Evolutionary conservation across 1,140 invertebrate species (phyloP), one percentile per base, ranked within the genome.

Genomic region (Formica exsecta): DNA sequence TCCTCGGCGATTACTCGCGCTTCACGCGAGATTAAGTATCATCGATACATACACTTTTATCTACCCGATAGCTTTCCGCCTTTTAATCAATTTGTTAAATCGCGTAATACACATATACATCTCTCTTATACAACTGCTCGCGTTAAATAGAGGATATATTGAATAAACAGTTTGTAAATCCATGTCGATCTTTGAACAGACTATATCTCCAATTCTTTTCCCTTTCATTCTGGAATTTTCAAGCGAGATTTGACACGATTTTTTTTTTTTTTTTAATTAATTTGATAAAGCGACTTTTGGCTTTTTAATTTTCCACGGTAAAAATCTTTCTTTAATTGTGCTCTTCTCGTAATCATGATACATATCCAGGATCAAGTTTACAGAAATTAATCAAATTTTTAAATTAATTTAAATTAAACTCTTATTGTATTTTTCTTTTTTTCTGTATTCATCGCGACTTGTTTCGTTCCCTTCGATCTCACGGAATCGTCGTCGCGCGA

Each of bases 1-100:
- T 80, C 36, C 32, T 71, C 48, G 11, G 8, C 25, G 66, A 81
- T 73, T 61, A 81, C 9, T 57, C 48, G 29, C 16, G 29, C 38
- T 70, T 81, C 66, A 61, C 51, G 36, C 38, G 25, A 81, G 36
- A 81, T 81, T 59, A 59, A 71, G 16, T 48, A 3, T 80, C 38
- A 13, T 71, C 65, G 36, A 71, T 57, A 57, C 16, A 9, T 13
- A 32, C 16, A 25, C 25, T 66, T 71, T 81, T 73, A 59, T 41
- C 38, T 16, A 8, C 4, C 13, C 13, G 6, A 29, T 22, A 13
- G 3, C 16, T 80, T 66, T 3, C 13, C 13, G 44, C 19, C 32
- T n/a, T 29, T 19, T 32, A 22, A 38, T 41, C 36, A 22, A 13
- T 5, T 32, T 22, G 4, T 38, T 57, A 32, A 4, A 54, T 13